Conservation (phyloP, 2,888 invertebrate genomes). For the Daptonema setosum region DNA sequence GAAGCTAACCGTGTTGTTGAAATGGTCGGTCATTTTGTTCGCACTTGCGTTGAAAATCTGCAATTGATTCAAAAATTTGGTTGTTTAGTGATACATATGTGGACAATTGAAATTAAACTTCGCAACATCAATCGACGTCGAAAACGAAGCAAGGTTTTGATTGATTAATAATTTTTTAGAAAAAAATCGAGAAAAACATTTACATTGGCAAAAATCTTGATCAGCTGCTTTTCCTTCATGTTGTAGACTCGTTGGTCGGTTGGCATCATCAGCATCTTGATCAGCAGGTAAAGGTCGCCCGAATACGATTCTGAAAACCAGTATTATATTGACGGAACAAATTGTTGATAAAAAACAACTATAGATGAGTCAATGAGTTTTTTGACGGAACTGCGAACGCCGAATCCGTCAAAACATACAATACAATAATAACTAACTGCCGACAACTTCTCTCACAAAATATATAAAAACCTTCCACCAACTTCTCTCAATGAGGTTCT, state of each 20-base stretch:
- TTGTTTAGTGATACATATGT: too few relatives aligned
- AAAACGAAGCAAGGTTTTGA: not conserved
- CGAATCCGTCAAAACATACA: too few relatives aligned
- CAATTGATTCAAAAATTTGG: too few relatives aligned
- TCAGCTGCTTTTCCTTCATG: slow-evolving; percentile 66
- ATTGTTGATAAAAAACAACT: not conserved
- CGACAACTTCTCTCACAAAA: too few relatives aligned
- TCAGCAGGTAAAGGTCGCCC: slow-evolving; percentile 40
- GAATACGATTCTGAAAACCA: slow-evolving; percentile 7
- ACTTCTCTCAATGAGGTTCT: slow-evolving; percentile 11
- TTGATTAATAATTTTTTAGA: not conserved
- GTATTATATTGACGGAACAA: not conserved
- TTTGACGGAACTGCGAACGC: too few relatives aligned
- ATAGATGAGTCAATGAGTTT: not conserved
- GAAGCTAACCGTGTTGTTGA: slow-evolving; percentile 40
- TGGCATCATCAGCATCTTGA: slow-evolving; percentile 58
- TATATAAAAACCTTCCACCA: not conserved
- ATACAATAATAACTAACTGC: too few relatives aligned
- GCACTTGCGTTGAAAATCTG: slow-evolving; percentile 48
- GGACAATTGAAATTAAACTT: too few relatives aligned
- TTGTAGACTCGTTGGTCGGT: slow-evolving; percentile 66
- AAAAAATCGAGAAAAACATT: too few relatives aligned
- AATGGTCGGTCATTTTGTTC: slow-evolving; percentile 58
- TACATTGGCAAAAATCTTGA: slow-evolving; percentile 54
- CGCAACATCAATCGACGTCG: too few relatives aligned